Evolutionary conservation across 2,113 vertebrate genomes (phyloP), one percentile per base, ranked within the genome.

Genomic region (Seriola dumerili): DNA sequence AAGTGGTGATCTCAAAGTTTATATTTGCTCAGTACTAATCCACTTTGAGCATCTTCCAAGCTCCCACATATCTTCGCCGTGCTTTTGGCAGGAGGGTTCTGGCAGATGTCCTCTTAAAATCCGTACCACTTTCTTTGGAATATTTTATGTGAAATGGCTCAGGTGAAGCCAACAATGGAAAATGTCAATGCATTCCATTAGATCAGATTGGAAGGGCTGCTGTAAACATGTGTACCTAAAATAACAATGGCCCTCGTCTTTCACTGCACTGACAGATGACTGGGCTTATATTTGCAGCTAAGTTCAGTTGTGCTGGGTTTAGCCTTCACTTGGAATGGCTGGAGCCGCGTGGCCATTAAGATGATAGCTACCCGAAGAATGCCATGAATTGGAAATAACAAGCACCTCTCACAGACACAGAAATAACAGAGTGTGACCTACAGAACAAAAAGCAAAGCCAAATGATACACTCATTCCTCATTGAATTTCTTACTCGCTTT

Each of bases 191-290:
- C 71, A 78, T 88, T 94, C 86, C 86, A 89, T 87, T 85, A 87
- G 66, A 69, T 84, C 64, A 50, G 80, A 85, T 76, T 72, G 84
- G 81, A 89, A 89, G 88, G 86, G 85, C 84, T 52, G 76, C 46
- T 62, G 72, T 76, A 55, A 82, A 69, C 74, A 72, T 72, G 85
- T 54, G 75, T 65, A 85, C 85, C 83, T 89, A 87, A 93, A 91
- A 91, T 90, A 93, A 91, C 87, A 90, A 91, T 32, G 81, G 85
- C 71, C 61, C 83, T 64, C 32, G 4, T 85, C 71, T 89, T 85
- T 78, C 17, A 36, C 84, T 88, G 40, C 0, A 44, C 69, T 84
- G 90, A 85, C 84, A 88, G 84, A 91, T 69, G 86, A 88, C 76
- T 38, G 84, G 61, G 59, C 69, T 84, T 81, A 89, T 83, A 86